phyloP scores from a whole-genome alignment of 1,140 invertebrate species.

The Hermetia illucens region DNA sequence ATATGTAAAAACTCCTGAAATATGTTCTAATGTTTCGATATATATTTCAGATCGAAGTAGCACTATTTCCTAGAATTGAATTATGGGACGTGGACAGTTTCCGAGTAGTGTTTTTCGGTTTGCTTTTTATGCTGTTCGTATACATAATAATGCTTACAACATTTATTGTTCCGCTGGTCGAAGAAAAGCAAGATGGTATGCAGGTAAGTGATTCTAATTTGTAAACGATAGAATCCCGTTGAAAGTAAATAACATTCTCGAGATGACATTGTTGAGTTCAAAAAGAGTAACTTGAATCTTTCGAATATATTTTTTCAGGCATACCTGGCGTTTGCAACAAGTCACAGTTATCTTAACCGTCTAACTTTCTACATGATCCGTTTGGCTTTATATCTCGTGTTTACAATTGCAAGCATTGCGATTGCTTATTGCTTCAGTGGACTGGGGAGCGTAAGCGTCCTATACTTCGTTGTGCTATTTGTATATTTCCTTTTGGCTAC shows the following conservation, averaged over 20 bases:
- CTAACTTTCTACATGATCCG: constrained; percentile 22
- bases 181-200: constrained; percentile 27
- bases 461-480: constrained; percentile 14
- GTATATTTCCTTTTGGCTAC: constrained; percentile 18
- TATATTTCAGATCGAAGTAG: constrained; percentile 14
- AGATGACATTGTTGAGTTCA: no score
- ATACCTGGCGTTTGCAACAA: constrained; percentile 23
- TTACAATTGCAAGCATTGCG: constrained; percentile 10
- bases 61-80: constrained; percentile 18
- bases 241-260: no score
- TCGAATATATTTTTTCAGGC: constrained; percentile 11
- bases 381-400: constrained; percentile 13
- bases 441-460: constrained; percentile 6
- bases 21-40: constrained; percentile 8
- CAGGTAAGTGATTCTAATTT: constrained; percentile 10
- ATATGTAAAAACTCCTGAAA: not conserved
- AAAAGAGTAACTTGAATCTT: not conserved
- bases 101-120: constrained; percentile 16
- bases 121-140: constrained; percentile 16
- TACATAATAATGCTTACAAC: constrained; percentile 18
- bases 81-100: constrained; percentile 12
- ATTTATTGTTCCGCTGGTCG: constrained; percentile 23
- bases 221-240: no score
- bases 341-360: constrained; percentile 25
- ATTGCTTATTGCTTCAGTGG: constrained; percentile 10